Base-by-base conservation (phyloP, 2,113 vertebrate species). In the Zonotrichia leucophrys region DNA sequence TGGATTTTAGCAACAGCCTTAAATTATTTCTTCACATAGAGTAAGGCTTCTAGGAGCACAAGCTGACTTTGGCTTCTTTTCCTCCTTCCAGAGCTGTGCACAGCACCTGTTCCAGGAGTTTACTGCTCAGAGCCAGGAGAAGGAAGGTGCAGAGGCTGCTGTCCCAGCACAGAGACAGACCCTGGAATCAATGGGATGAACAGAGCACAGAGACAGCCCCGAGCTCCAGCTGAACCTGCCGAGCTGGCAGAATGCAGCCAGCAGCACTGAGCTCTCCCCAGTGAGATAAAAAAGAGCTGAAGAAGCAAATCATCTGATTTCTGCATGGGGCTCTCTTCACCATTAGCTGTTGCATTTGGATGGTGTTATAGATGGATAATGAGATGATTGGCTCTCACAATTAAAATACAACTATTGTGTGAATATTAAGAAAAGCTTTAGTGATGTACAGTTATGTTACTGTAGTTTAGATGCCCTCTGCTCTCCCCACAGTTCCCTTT, bases 231-330 rank as follows among this genome's bases (percentile, higher is more conserved):
- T 31, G 72, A 93, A 90, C 76, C 85, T 89, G 96, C 93, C 3
- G 52, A 96, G 95, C 85, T 27, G 68, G 93, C 94, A 83, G 64
- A 94, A 96, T 68, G 82, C 64, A 55, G 11, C 4, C n/a, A 66
- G 79, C 87, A 95, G 84, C 52, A 10, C 94, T 64, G 69, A 62
- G 59, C 37, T 20, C 37, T 62, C 37, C 27, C 25, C 59, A 39
- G 37, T 1, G 17, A 39, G 37, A 52, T 5, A 21, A 42, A 66
- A 90, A 88, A 58, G n/a, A 47, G 93, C 93, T 93, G 84, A 91
- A 84, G 80, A 60, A 59, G 83, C 81, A 84, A 25, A 73, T 59
- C 2, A 6, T 28, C 72, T 67, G 31, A 31, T 59, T 86, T 31
- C 62, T 35, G 19, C 8, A 1, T 2, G 0, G 20, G 82, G 67